A percentile compares a stretch with the other conserved stretches of the same genome.
Evolutionary conservation across 2,113 vertebrate species (phyloP).

Genomic region (Arothron firmamentum): DNA sequence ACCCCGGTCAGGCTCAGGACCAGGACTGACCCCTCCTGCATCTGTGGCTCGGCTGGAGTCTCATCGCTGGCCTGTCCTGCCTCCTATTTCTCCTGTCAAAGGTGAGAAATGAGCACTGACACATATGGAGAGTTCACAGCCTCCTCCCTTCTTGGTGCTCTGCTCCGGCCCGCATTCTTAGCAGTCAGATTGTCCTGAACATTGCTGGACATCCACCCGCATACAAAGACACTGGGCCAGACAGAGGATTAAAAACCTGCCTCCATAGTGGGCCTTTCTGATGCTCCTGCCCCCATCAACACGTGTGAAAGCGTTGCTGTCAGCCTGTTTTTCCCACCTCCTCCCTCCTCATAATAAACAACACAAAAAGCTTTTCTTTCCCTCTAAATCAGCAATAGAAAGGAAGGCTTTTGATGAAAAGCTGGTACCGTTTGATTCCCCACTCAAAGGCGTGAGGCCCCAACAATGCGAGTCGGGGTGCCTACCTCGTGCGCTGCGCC

Average conservation of each 20-base stretch:
- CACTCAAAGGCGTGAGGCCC: conserved; percentile 79
- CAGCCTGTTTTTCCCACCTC: conserved; percentile 74
- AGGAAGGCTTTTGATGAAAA: conserved; percentile 83
- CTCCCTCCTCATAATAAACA: conserved; percentile 82
- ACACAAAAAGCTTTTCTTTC: conserved; percentile 86
- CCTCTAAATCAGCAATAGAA: conserved; percentile 71
- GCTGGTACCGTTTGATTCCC: conserved; percentile 89
- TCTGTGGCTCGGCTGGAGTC: conserved; percentile 64
- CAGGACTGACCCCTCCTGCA: conserved; percentile 20
- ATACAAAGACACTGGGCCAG: conserved; percentile 72
- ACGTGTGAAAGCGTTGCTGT: conserved; percentile 78
- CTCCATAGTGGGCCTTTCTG: conserved; percentile 75
- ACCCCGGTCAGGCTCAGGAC: conserved; percentile 51
- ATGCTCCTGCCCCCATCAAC: conserved; percentile 79
- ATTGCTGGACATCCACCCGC: conserved; percentile 65
- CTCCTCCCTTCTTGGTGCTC: conserved; percentile 55
- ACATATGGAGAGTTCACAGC: conserved; percentile 81
- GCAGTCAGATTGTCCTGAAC: conserved; percentile 40
- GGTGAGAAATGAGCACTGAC: conserved; percentile 78
- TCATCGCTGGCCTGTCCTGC: conserved; percentile 69
- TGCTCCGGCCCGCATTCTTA: conserved; percentile 10
- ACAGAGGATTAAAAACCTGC: conserved; percentile 74
- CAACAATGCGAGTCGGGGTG: conserved; percentile 76
- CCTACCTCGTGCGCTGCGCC: conserved; percentile 78
- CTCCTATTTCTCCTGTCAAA: conserved; percentile 78